phyloP scores from a whole-genome alignment of 2,888 invertebrate species.

The Heliconius ethilla region DNA sequence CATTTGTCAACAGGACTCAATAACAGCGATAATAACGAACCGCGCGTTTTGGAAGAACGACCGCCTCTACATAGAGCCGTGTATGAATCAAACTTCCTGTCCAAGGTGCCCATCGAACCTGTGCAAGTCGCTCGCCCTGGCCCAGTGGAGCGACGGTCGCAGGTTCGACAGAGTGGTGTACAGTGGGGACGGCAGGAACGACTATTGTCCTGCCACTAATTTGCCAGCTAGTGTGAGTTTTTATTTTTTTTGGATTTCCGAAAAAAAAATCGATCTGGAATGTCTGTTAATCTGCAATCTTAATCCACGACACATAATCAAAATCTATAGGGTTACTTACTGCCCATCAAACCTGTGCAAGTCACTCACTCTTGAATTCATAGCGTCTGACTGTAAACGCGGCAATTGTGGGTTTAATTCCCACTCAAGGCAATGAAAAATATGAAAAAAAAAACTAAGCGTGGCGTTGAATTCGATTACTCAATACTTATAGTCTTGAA shows the following conservation, averaged over 20 bases:
- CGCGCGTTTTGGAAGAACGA: constrained; percentile 67
- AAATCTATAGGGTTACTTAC: too few species aligned
- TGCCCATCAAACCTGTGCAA: too few species aligned
- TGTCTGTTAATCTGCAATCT: too few species aligned
- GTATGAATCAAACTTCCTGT: constrained; percentile 66
- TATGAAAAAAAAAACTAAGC: not conserved
- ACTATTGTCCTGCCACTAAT: constrained; percentile 66
- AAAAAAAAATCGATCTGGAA: not conserved
- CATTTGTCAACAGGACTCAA: constrained; percentile 54
- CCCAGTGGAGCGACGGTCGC: constrained; percentile 56
- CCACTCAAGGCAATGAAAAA: not conserved
- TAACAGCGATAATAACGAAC: constrained; percentile 68
- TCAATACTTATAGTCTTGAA: not conserved
- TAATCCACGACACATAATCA: too few species aligned
- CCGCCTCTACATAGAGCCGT: constrained; percentile 71
- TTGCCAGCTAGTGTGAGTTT: constrained; percentile 62
- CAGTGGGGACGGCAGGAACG: constrained; percentile 71
- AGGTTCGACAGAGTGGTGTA: constrained; percentile 59
- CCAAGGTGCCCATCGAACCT: constrained; percentile 66
- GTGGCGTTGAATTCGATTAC: not conserved
- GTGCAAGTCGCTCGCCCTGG: constrained; percentile 71
- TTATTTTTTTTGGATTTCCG: not conserved
- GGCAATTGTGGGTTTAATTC: not conserved
- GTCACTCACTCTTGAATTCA: too few species aligned
- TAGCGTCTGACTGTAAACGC: too few species aligned